A percentile compares a stretch with the other conserved stretches of the same genome.
Conservation (phyloP, 2,888 invertebrate genomes). For the Ditula angustiorana region DNA sequence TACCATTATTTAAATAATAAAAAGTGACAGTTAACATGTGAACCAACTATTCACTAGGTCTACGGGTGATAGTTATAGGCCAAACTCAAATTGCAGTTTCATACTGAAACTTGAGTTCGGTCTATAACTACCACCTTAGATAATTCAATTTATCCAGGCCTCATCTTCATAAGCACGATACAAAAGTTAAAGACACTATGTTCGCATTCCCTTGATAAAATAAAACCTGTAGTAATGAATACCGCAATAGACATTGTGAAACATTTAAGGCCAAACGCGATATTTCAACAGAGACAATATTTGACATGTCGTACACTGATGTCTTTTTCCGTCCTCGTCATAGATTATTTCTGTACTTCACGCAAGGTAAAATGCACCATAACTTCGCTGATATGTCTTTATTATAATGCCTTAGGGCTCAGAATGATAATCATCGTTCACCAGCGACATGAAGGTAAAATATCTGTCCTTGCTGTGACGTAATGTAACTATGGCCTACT, state of each 20-base stretch:
- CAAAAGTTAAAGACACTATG: too few species aligned
- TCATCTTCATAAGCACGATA: too few species aligned
- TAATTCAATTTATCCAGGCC: too few species aligned
- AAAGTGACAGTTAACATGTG: too few species aligned
- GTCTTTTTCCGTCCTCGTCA: slow-evolving; percentile 18
- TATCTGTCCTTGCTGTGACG: slow-evolving; percentile 38
- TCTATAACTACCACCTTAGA: too few species aligned
- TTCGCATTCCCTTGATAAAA: background rate
- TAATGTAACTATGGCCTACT: slow-evolving; percentile 44
- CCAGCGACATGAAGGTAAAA: slow-evolving; percentile 30
- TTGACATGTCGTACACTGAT: slow-evolving; percentile 17
- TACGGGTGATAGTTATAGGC: too few species aligned
- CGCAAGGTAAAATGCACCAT: slow-evolving; percentile 1
- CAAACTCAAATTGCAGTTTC: too few species aligned
- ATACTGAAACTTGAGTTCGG: too few species aligned
- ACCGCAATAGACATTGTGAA: slow-evolving; percentile 3
- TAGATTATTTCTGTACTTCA: slow-evolving; percentile 14
- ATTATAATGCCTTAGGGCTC: slow-evolving; percentile 17
- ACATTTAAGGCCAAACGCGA: slow-evolving; percentile 10
- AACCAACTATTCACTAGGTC: too few species aligned
- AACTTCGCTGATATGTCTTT: background rate
- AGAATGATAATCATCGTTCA: slow-evolving; percentile 20
- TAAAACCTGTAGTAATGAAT: slow-evolving; percentile 4
- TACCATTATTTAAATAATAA: too few species aligned
- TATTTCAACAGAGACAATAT: slow-evolving; percentile 22